Conservation (phyloP, 2,888 invertebrate species). For the Neoascia interrupta region DNA sequence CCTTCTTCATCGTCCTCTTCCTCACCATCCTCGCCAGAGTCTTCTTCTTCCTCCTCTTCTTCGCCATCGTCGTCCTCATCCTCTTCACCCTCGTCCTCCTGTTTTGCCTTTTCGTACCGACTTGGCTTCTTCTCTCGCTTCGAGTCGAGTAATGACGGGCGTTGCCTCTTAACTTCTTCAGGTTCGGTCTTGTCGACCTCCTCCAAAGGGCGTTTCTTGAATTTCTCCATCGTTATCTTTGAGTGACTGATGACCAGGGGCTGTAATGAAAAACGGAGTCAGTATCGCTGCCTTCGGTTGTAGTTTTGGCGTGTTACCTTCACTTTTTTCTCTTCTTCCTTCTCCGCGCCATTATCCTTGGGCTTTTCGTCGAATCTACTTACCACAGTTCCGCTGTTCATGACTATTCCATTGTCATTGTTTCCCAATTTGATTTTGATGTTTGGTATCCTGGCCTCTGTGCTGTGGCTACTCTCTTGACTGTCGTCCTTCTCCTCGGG, state of each 20-base stretch:
- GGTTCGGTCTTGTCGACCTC: conserved; percentile 71
- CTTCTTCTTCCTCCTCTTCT: conserved; percentile 72
- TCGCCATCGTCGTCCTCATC: conserved; percentile 73
- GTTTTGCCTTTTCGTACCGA: conserved; percentile 75
- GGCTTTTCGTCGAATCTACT: conserved; percentile 63
- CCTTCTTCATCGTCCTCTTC: conserved; percentile 69
- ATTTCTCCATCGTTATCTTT: conserved; percentile 71
- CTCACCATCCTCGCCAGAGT: conserved; percentile 73
- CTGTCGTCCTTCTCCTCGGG: conserved; percentile 80
- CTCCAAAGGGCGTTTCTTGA: conserved; percentile 73
- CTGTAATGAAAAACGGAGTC: conserved; percentile 61
- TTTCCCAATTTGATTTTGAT: conserved; percentile 77
- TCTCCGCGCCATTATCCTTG: conserved; percentile 55
- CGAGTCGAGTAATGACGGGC: conserved; percentile 76
- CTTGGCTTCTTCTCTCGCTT: conserved; percentile 76
- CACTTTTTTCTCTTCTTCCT: conserved; percentile 71
- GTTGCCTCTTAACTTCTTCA: conserved; percentile 73
- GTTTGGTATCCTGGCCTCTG: conserved; percentile 80
- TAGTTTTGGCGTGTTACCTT: conserved; percentile 73
- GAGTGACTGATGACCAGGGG: conserved; percentile 76
- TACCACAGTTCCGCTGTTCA: conserved; percentile 72
- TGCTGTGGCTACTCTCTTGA: conserved; percentile 80
- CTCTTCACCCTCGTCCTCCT: conserved; percentile 73
- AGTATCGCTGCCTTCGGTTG: background rate
- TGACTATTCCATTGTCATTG: conserved; percentile 58